Percentiles rank a stretch among this genome's conserved stretches.
phyloP scores from a whole-genome alignment of 1,140 invertebrate species.

The Lepidurus couesii region DNA sequence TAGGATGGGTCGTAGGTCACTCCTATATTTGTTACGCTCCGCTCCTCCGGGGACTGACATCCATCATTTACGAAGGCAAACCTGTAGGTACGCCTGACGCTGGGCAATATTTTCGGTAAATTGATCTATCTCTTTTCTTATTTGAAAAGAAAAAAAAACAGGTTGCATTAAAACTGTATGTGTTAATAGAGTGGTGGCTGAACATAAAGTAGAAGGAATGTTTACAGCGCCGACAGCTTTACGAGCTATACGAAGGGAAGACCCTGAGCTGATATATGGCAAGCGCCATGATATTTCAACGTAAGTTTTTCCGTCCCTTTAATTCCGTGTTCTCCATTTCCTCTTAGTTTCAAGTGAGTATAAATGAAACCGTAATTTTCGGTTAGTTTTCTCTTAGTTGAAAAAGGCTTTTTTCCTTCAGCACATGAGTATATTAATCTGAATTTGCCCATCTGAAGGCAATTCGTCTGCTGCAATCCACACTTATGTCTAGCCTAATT shows the following conservation, averaged over 20 bases:
- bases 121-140: neutral
- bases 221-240: slow-evolving; percentile 88
- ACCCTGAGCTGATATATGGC: slow-evolving; percentile 61
- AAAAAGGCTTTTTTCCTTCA: no score
- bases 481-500: no score
- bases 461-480: no score
- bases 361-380: no score
- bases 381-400: no score
- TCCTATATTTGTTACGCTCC: slow-evolving; percentile 91
- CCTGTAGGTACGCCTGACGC: slow-evolving; percentile 87
- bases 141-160: neutral
- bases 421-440: no score
- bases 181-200: slow-evolving; percentile 67
- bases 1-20: slow-evolving; percentile 91
- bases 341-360: no score
- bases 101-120: slow-evolving; percentile 76
- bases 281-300: slow-evolving; percentile 63
- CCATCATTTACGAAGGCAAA: slow-evolving; percentile 89
- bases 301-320: slow-evolving; percentile 42
- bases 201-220: slow-evolving; percentile 74
- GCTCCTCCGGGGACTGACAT: slow-evolving; percentile 70
- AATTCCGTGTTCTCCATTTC: neutral
- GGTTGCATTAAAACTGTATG: neutral
- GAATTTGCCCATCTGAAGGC: no score
- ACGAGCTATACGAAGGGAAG: slow-evolving; percentile 69